A percentile compares a stretch with the other conserved stretches of the same genome.
Evolutionary conservation across 2,888 invertebrate genomes (phyloP).

Genomic region (Tryphoninae sp.): DNA sequence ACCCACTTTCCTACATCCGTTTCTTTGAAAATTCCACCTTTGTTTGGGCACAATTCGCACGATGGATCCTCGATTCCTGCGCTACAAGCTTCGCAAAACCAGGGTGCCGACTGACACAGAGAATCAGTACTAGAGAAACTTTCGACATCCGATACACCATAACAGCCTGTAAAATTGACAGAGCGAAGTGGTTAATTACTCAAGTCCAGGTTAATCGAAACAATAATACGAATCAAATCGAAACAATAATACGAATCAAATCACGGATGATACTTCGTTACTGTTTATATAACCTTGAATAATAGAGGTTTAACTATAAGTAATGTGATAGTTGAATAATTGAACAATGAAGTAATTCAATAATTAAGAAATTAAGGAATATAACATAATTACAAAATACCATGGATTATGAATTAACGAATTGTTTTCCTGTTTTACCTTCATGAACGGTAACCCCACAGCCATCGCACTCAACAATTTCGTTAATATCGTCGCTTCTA

Average conservation of each 20-base stretch:
- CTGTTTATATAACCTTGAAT: too few species aligned
- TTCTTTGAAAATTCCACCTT: conserved; percentile 95
- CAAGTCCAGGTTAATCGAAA: too few species aligned
- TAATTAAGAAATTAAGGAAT: not conserved
- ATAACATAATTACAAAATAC: too few species aligned
- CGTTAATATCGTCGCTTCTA: conserved; percentile 95
- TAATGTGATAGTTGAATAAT: not conserved
- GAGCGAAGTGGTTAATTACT: too few species aligned
- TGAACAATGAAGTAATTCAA: conserved; percentile 24
- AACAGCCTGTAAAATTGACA: conserved; percentile 86
- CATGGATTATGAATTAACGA: not conserved
- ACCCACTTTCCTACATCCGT: conserved; percentile 99
- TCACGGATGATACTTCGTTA: too few species aligned
- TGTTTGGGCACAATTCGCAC: conserved; percentile 98
- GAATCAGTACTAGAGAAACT: conserved; percentile 97
- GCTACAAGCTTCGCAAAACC: conserved; percentile 99
- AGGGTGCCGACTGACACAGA: conserved; percentile 97
- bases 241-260: too few species aligned
- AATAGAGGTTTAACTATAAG: too few species aligned
- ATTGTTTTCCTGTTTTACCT: conserved; percentile 82
- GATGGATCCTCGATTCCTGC: conserved; percentile 93
- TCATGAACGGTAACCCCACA: conserved; percentile 98
- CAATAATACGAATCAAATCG: too few species aligned
- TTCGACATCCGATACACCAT: conserved; percentile 95
- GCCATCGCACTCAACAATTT: conserved; percentile 98